Evolutionary conservation across 2,888 invertebrate species (phyloP), one percentile per base, ranked within the genome.

Genomic region (Drosophila nr. perissopoda): DNA sequence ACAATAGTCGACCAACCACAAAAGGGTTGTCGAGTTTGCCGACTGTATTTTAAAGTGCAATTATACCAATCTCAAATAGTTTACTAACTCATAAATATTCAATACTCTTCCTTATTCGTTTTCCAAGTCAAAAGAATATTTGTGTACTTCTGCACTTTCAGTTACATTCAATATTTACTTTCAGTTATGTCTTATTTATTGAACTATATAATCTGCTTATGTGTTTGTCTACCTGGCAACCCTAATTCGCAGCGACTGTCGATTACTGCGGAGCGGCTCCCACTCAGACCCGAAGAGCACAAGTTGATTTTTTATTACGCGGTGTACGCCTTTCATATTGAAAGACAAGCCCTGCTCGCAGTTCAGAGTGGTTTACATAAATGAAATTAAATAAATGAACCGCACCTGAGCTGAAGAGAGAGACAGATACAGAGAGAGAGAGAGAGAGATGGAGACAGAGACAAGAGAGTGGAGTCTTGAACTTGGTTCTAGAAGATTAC

Each of bases 291-390:
- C 21, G 51, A 27, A 38, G 53, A 31, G 61, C 67, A 59, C 77
- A 82, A 90, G 89, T 87, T 91, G 90, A 87, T 90, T 91, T 91
- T 88, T 86, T 91, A 88, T 88, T 90, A 90, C 87, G 76, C 81
- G 78, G 83, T 91, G 82, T 80, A 82, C 88, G 87, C 90, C 87
- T 89, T 83, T 89, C 71, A 83, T 75, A 88, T 85, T 81, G 76
- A 82, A 72, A 80, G 84, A 83, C 91, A 83, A 87, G 89, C 90
- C 88, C 79, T 70, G 65, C 69, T 67, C 57, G 45, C 16, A 45
- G 45, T 58, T 36, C 25, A 1, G 61, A 68, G 69, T 83, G 88
- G 91, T 91, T 88, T 90, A 88, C 88, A 88, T 88, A 88, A 88
- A 90, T 78, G 87, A 75, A 90, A 90, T 88, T 80, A 90, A 90